Percentiles rank a stretch among this genome's conserved stretches.
Conservation (phyloP, 2,888 invertebrate genomes). For the Amphimallon solstitiale region DNA sequence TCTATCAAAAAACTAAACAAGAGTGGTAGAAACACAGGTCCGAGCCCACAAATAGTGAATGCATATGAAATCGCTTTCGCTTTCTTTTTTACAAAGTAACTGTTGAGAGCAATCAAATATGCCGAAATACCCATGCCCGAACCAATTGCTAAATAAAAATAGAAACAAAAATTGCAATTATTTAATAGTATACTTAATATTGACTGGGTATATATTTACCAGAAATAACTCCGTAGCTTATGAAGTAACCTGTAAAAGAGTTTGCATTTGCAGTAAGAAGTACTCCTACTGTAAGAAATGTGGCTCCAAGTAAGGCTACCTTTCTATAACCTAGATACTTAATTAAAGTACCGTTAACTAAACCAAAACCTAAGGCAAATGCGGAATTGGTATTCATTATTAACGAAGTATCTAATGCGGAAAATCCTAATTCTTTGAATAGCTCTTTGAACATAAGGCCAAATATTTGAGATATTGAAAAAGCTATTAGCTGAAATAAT, state of each 20-base stretch:
- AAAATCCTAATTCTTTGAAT: constrained; percentile 67
- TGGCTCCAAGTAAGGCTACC: constrained; percentile 68
- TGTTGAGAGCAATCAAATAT: constrained; percentile 73
- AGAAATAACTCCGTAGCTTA: constrained; percentile 74
- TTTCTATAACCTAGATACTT: constrained; percentile 73
- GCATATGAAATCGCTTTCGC: constrained; percentile 71
- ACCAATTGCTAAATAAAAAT: constrained; percentile 67
- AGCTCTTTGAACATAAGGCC: constrained; percentile 73
- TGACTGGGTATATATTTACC: too few relatives aligned
- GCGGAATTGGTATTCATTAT: constrained; percentile 75
- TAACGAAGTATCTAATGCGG: constrained; percentile 70
- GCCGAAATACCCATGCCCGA: constrained; percentile 70
- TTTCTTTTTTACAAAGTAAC: constrained; percentile 71
- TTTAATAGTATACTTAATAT: too few relatives aligned
- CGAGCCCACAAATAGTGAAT: constrained; percentile 73
- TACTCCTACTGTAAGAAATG: constrained; percentile 68
- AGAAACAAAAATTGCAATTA: too few relatives aligned
- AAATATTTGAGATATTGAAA: constrained; percentile 69
- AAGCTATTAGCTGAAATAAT: constrained; percentile 15
- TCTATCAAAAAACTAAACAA: constrained; percentile 68
- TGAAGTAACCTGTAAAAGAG: constrained; percentile 69
- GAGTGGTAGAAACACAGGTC: constrained; percentile 72
- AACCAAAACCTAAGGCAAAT: constrained; percentile 71
- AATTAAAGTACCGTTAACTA: constrained; percentile 69
- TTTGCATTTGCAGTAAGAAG: constrained; percentile 68